Evolutionary conservation across 1,140 invertebrate genomes (phyloP).

Genomic region (Campoletis sonorensis): DNA sequence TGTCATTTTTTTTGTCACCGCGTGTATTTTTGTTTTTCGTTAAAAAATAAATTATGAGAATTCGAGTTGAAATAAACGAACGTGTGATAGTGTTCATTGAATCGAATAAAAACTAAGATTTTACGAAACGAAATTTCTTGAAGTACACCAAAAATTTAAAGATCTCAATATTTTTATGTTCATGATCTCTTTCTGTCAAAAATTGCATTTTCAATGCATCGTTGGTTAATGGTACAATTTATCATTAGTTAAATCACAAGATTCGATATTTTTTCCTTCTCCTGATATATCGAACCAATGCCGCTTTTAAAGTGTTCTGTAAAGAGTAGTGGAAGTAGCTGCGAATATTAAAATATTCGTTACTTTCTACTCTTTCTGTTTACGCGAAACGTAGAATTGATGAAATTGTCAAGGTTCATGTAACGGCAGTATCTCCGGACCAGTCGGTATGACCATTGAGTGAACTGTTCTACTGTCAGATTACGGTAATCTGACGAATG

Average conservation of each 20-base stretch:
- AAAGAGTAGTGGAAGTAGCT: neutral
- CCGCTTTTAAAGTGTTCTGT: neutral
- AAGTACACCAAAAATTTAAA: too few species aligned
- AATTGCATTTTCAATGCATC: too few species aligned
- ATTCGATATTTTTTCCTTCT: neutral
- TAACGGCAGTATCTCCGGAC: constrained; percentile 1
- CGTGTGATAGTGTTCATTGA: too few species aligned
- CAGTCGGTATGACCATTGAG: constrained; percentile 9
- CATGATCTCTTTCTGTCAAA: too few species aligned
- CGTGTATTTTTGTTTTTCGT: too few species aligned
- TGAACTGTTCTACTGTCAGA: constrained; percentile 26
- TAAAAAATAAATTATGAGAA: too few species aligned
- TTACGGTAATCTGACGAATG: constrained; percentile 3
- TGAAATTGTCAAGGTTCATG: neutral
- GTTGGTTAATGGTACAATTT: too few species aligned
- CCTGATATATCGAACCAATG: neutral
- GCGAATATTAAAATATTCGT: neutral
- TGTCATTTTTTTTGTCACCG: too few species aligned
- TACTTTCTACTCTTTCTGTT: neutral
- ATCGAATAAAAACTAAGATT: too few species aligned
- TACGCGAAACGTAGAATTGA: constrained; percentile 9
- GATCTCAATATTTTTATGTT: too few species aligned
- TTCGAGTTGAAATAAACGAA: too few species aligned
- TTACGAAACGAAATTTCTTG: too few species aligned
- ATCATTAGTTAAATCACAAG: neutral